Conservation (phyloP, 2,888 invertebrate species). For the Reticulitermes lucifugus region DNA sequence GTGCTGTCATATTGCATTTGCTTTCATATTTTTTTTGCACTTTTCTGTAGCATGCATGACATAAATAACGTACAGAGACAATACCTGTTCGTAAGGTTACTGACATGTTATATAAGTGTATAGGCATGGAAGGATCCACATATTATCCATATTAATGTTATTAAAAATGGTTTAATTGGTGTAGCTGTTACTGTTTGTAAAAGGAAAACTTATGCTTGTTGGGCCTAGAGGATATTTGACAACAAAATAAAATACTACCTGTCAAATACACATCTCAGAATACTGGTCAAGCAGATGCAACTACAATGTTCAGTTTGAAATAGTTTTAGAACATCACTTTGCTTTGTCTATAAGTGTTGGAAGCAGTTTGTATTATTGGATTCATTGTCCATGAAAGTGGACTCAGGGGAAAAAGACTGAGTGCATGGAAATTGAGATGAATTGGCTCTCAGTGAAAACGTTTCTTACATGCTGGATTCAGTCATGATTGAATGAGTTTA, state of each 20-base stretch:
- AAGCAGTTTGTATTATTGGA: not conserved
- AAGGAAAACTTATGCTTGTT: too few species aligned
- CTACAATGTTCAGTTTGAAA: constrained; percentile 10
- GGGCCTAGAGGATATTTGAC: not conserved
- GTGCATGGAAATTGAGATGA: not conserved
- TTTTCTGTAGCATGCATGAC: too few species aligned
- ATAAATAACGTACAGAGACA: too few species aligned
- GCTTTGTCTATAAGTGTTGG: not conserved
- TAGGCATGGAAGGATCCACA: too few species aligned
- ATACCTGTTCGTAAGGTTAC: too few species aligned
- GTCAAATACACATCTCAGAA: not conserved
- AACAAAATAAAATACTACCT: not conserved
- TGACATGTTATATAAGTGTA: too few species aligned
- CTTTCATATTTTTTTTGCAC: too few species aligned
- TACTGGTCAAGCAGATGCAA: constrained; percentile 10
- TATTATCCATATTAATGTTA: too few species aligned
- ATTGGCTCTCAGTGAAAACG: not conserved
- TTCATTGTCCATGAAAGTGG: constrained; percentile 14
- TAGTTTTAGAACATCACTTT: not conserved
- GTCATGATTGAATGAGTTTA: not conserved
- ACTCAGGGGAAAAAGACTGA: constrained; percentile 48
- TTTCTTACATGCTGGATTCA: constrained; percentile 26
- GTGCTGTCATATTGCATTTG: too few species aligned
- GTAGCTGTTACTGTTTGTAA: too few species aligned
- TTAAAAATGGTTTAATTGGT: too few species aligned